Evolutionary conservation across 2,113 vertebrate genomes (phyloP).

Genomic region (Apistogramma diplotaenia): DNA sequence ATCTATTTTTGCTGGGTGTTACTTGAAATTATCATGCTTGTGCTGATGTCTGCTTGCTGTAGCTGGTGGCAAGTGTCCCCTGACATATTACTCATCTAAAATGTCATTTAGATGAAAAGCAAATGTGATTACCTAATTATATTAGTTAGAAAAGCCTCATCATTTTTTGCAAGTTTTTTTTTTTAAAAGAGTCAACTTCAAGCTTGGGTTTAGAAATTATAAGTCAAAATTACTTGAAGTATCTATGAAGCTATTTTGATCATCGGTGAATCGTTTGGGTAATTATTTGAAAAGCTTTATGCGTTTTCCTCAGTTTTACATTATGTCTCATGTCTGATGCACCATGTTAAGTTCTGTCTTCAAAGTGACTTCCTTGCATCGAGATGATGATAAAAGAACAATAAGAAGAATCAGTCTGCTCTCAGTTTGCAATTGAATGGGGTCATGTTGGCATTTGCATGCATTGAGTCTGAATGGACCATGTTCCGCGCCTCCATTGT

Average conservation of each 20-base stretch:
- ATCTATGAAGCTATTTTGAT: neutral
- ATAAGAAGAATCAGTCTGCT: neutral
- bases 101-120: constrained; percentile 18
- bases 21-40: constrained; percentile 1
- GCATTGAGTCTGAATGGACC: too few relatives aligned
- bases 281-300: neutral
- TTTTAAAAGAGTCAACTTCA: neutral
- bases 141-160: neutral
- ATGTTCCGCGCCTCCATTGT: too few relatives aligned
- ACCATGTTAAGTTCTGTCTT: neutral
- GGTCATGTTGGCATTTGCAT: too few relatives aligned
- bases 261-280: neutral
- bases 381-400: neutral
- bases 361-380: too few relatives aligned
- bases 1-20: neutral
- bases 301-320: neutral
- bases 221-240: neutral
- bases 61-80: constrained; percentile 2
- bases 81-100: constrained; percentile 24
- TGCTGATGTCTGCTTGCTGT: neutral
- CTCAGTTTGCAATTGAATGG: neutral
- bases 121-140: neutral
- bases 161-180: neutral
- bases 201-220: neutral
- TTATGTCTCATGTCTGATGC: neutral